These are phyloP conservation scores for Phenganax stokvisi DNA, from an alignment of 92 coral and sea anemone species.

Conservation along the genomic window DNA sequence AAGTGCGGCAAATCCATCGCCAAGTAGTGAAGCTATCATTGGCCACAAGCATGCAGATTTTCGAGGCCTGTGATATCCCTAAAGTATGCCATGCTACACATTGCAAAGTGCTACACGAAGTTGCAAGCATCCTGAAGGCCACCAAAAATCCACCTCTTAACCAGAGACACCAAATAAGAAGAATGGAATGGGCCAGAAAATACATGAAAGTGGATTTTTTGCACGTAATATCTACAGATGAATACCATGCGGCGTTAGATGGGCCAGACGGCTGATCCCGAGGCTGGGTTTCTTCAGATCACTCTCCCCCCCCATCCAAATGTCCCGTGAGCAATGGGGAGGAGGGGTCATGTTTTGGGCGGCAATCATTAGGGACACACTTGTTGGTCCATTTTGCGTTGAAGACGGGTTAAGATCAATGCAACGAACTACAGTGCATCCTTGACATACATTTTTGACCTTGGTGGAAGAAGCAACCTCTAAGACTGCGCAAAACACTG, in stretches of 20 bases:
- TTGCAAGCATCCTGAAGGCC: conserved; percentile 1
- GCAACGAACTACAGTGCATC: conserved; percentile 10
- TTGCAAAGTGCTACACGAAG: background rate
- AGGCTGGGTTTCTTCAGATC: conserved; percentile 28
- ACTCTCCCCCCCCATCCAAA: conserved; percentile 7
- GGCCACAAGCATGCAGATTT: background rate
- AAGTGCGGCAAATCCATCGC: conserved; percentile 16
- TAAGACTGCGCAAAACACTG: conserved; percentile 25
- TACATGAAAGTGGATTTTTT: conserved; percentile 10
- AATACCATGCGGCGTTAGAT: background rate
- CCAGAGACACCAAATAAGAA: conserved; percentile 8
- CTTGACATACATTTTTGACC: conserved; percentile 29
- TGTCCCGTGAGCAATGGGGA: conserved; percentile 17
- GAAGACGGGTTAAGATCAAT: conserved; percentile 10
- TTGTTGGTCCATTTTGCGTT: conserved; percentile 27
- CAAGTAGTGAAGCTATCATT: conserved; percentile 5
- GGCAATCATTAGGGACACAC: conserved; percentile 7
- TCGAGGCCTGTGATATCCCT: conserved; percentile 22
- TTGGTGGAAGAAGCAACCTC: conserved; percentile 27
- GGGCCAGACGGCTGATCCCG: conserved; percentile 30
- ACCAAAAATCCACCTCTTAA: conserved; percentile 2
- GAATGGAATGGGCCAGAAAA: background rate
- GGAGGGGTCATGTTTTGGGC: conserved; percentile 32
- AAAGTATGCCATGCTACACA: conserved; percentile 15
- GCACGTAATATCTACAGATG: background rate